Evolutionary conservation across 2,888 invertebrate species (phyloP).

Genomic region (Spodoptera littoralis): DNA sequence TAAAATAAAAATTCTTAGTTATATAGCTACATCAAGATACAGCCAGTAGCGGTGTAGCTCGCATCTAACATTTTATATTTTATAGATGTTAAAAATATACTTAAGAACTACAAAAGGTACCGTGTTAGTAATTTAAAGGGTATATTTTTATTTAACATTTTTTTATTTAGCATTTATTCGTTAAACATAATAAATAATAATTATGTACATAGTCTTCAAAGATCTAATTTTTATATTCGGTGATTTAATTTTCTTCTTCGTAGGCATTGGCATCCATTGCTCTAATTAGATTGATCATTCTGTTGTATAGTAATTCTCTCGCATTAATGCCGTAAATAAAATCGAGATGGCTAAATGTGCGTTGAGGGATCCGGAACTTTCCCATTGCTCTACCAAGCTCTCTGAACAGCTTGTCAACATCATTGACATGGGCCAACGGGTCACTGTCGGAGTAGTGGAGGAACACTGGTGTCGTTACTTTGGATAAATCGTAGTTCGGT

Average conservation of each 20-base stretch:
- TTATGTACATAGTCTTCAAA: too few relatives aligned
- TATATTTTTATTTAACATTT: too few relatives aligned
- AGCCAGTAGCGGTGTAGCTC: too few relatives aligned
- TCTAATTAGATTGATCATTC: slow-evolving; percentile 86
- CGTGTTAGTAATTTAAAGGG: too few relatives aligned
- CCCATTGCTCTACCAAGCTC: slow-evolving; percentile 88
- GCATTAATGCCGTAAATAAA: slow-evolving; percentile 91
- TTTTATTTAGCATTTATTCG: too few relatives aligned
- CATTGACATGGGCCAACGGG: slow-evolving; percentile 88
- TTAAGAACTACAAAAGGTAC: too few relatives aligned
- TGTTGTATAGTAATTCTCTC: slow-evolving; percentile 88
- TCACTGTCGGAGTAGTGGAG: slow-evolving; percentile 91
- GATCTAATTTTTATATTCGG: too few relatives aligned
- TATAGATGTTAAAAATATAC: too few relatives aligned
- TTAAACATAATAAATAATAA: too few relatives aligned
- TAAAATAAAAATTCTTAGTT: too few relatives aligned
- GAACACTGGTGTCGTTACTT: slow-evolving; percentile 89
- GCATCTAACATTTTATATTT: too few relatives aligned
- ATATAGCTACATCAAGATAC: too few relatives aligned
- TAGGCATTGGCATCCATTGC: slow-evolving; percentile 67
- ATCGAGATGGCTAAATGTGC: slow-evolving; percentile 91
- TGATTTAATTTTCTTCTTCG: slow-evolving; percentile 10
- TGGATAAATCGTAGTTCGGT: slow-evolving; percentile 89
- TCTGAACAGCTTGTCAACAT: slow-evolving; percentile 87
- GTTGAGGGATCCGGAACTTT: slow-evolving; percentile 87